phyloP scores from a whole-genome alignment of 2,888 invertebrate genomes.

The Lepas anatifera region DNA sequence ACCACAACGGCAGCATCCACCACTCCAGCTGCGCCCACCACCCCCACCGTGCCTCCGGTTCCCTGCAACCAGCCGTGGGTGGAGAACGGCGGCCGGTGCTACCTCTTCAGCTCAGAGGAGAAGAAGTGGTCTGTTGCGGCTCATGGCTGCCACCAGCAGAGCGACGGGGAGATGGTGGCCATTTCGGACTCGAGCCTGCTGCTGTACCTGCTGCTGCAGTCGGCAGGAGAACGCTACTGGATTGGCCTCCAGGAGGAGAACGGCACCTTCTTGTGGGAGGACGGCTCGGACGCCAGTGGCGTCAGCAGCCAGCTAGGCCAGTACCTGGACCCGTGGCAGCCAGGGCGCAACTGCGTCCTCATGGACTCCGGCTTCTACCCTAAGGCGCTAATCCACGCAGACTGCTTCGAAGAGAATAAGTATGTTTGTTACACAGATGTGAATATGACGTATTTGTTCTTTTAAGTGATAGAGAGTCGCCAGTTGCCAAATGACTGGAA shows the following conservation, averaged over 20 bases:
- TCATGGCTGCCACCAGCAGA: neutral
- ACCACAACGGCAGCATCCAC: neutral
- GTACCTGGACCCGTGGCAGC: neutral
- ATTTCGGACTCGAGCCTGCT: neutral
- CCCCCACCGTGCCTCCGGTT: neutral
- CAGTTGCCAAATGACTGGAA: too few species aligned
- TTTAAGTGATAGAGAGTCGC: too few species aligned
- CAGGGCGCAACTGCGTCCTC: neutral
- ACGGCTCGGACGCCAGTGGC: neutral
- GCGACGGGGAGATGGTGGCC: neutral
- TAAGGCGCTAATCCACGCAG: neutral
- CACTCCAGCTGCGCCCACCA: neutral
- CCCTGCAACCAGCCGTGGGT: neutral
- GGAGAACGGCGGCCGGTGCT: neutral
- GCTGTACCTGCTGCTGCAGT: neutral
- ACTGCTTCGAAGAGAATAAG: neutral
- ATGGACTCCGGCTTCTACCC: neutral
- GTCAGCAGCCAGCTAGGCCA: neutral
- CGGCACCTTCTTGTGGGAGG: neutral
- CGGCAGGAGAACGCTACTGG: neutral
- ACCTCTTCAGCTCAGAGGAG: neutral
- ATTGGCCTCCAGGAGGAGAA: neutral
- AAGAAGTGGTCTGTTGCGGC: neutral
- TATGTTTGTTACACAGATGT: neutral
- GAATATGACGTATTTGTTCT: too few species aligned